A percentile compares a stretch with the other conserved stretches of the same genome.
These are phyloP conservation scores for Drosophila busckii DNA, from an alignment of 1,140 invertebrate species.

Conservation along the genomic window DNA sequence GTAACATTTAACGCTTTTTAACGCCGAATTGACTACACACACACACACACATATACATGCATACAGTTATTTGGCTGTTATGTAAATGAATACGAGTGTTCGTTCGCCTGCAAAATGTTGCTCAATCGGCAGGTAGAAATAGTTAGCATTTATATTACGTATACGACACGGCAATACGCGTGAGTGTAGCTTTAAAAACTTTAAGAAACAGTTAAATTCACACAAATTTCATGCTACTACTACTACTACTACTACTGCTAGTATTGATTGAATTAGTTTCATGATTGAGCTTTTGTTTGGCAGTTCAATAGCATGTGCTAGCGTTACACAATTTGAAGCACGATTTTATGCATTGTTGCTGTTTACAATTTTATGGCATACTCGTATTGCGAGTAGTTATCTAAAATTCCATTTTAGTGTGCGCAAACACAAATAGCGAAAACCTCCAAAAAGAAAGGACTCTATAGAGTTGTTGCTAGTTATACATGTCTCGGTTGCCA, in stretches of 20 bases:
- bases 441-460: slow-evolving; percentile 27
- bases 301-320: no score
- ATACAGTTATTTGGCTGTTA: slow-evolving; percentile 49
- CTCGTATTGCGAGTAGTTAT: no score
- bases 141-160: slow-evolving; percentile 46
- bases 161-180: slow-evolving; percentile 54
- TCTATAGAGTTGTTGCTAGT: slow-evolving; percentile 17
- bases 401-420: slow-evolving; percentile 27
- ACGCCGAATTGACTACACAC: slow-evolving; percentile 59
- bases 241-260: no score
- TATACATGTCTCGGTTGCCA: slow-evolving; percentile 12
- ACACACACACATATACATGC: slow-evolving; percentile 5
- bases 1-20: slow-evolving; percentile 71
- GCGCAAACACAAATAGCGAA: slow-evolving; percentile 13
- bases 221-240: no score
- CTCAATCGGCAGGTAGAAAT: slow-evolving; percentile 65
- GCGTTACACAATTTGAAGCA: not conserved
- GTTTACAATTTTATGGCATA: slow-evolving; percentile 19
- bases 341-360: slow-evolving; percentile 24
- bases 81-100: slow-evolving; percentile 62
- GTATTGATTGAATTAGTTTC: no score
- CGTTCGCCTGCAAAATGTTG: slow-evolving; percentile 11
- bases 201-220: no score
- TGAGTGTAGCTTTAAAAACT: no score
- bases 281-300: no score